Evolutionary conservation across 2,888 invertebrate species (phyloP), one percentile per base, ranked within the genome.

Genomic region (Polyommatus icarus): DNA sequence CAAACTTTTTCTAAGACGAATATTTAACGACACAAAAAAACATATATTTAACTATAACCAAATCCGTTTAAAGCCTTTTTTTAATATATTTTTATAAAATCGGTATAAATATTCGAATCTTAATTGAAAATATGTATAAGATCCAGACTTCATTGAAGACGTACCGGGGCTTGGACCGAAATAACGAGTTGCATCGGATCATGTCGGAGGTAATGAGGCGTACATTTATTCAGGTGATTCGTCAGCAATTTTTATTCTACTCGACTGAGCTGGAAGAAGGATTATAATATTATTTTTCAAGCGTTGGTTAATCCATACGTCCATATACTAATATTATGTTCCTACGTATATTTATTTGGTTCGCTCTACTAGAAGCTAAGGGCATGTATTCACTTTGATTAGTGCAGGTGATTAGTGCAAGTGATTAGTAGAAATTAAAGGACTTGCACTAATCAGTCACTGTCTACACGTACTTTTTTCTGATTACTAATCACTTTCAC

Each of bases 211-310:
- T 72, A 72, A 72, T 72, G 10, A 67, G 67, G 67, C 29, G 29
- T 71, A 67, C 75, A 78, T 77, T 78, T 77, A 32, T 67, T 67
- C 29, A 5, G 15, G 15, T 67, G 24, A 67, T 59, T 59, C 1
- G 1, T 15, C 18, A 67, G 67, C 67, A 15, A 67, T 32, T 61
- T 67, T 24, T 67, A 24, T 24, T 61, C 1, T 54, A 54, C 54
- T 5, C 59, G 59, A 59, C 59, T 59, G n/a, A 59, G 1, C 8
- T n/a, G 7, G 2, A 20, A 59, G 2, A 0, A 54, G 18, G 5
- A 0, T 54, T 54, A 54, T 54, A 50, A 1, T 4, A 15, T 50
- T n/a, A n/a, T n/a, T n/a, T n/a, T n/a, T n/a, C n/a, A n/a, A n/a
- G n/a, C n/a, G n/a, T n/a, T n/a, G n/a, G n/a, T n/a, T n/a, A n/a